These are phyloP conservation scores for Neodontobutis hainanensis DNA, from an alignment of 2,113 vertebrate species.

Conservation along the genomic window DNA sequence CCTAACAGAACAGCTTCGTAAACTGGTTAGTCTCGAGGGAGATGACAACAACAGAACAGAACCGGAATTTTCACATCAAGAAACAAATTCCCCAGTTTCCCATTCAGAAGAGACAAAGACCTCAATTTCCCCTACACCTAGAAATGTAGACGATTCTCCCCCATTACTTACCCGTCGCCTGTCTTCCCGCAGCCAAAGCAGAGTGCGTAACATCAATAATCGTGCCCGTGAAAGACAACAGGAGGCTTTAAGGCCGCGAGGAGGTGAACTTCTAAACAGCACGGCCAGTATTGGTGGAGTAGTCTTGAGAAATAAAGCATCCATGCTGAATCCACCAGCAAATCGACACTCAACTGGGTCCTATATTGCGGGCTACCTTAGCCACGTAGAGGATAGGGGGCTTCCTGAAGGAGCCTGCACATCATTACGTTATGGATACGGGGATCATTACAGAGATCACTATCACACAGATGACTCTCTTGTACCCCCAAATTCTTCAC, in stretches of 20 bases:
- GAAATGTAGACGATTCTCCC: slow-evolving; percentile 76
- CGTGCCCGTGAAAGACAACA: slow-evolving; percentile 92
- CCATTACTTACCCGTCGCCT: slow-evolving; percentile 86
- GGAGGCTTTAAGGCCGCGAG: slow-evolving; percentile 83
- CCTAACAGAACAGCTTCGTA: slow-evolving; percentile 89
- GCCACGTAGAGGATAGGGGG: slow-evolving; percentile 82
- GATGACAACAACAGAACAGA: slow-evolving; percentile 73
- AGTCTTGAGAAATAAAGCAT: slow-evolving; percentile 83
- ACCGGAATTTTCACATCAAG: slow-evolving; percentile 23
- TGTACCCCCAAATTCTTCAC: slow-evolving; percentile 73
- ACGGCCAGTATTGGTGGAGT: slow-evolving; percentile 68
- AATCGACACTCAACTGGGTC: slow-evolving; percentile 96
- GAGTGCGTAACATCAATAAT: slow-evolving; percentile 94
- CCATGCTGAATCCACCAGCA: slow-evolving; percentile 59
- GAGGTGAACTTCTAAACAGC: slow-evolving; percentile 26
- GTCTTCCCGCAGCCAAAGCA: slow-evolving; percentile 94
- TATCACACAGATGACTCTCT: slow-evolving; percentile 71
- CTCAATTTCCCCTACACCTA: slow-evolving; percentile 21
- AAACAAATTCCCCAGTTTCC: slow-evolving; percentile 15
- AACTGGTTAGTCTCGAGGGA: slow-evolving; percentile 87
- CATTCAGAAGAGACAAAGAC: slow-evolving; percentile 26
- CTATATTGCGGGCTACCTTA: slow-evolving; percentile 89
- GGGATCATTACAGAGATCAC: slow-evolving; percentile 76
- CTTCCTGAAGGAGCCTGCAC: slow-evolving; percentile 88
- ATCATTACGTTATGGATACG: slow-evolving; percentile 69